These are phyloP conservation scores for Andrena chrysosceles DNA, from an alignment of 2,888 invertebrate species.

Conservation along the genomic window DNA sequence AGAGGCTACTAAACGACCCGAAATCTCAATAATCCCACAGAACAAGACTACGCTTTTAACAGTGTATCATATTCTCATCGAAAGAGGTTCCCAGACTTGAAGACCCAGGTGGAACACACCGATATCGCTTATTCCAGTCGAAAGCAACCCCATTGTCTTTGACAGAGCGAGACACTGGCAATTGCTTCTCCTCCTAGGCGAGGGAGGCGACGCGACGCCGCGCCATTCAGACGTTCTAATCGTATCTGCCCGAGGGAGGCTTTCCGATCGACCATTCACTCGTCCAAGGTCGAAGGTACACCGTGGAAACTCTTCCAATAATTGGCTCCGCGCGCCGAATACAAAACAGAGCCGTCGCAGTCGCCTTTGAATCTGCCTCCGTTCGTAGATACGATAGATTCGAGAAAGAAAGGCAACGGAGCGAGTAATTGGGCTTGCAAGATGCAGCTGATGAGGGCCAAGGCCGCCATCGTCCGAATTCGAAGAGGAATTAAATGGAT, in stretches of 20 bases:
- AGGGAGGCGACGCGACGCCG: constrained; percentile 52
- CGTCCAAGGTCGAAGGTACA: constrained; percentile 61
- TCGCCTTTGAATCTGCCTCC: constrained; percentile 26
- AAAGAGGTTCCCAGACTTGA: background rate
- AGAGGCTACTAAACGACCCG: too few relatives aligned
- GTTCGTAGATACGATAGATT: constrained; percentile 7
- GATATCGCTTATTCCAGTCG: constrained; percentile 8
- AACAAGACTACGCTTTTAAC: background rate
- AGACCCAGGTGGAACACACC: background rate
- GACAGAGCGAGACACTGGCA: constrained; percentile 7
- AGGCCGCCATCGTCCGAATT: background rate
- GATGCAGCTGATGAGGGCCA: background rate
- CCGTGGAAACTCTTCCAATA: constrained; percentile 63
- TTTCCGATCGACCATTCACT: constrained; percentile 65
- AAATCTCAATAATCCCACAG: background rate
- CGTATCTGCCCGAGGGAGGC: constrained; percentile 57
- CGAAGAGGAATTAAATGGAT: too few relatives aligned
- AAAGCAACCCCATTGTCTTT: constrained; percentile 16
- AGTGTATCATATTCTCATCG: background rate
- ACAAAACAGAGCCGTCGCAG: constrained; percentile 49
- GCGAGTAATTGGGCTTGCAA: background rate
- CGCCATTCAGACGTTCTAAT: constrained; percentile 64
- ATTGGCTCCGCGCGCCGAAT: constrained; percentile 69
- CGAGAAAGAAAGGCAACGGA: background rate
- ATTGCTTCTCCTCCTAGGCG: constrained; percentile 41